Conservation (phyloP, 2,113 vertebrate species). For the Muntiacus reevesi region DNA sequence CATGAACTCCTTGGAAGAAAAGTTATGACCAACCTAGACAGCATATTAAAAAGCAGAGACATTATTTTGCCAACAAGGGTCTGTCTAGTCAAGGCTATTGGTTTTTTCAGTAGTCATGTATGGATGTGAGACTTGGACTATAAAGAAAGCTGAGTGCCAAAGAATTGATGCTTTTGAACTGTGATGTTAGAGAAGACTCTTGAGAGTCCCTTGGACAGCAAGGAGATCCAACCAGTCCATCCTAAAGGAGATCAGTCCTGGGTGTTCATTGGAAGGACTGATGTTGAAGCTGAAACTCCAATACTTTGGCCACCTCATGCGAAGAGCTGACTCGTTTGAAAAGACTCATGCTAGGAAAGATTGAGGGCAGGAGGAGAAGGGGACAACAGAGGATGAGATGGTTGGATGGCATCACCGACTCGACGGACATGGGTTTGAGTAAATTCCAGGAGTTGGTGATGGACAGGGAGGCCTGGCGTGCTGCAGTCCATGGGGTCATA, state of each 20-base stretch:
- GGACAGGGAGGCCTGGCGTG: neutral
- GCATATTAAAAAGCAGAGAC: neutral
- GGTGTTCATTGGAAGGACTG: neutral
- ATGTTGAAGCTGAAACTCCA: neutral
- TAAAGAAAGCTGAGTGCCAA: neutral
- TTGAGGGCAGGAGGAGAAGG: neutral
- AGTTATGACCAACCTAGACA: neutral
- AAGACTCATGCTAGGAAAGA: neutral
- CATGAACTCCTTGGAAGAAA: neutral
- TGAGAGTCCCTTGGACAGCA: neutral
- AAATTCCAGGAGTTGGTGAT: neutral
- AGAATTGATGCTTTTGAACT: neutral
- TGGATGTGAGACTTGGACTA: neutral
- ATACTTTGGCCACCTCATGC: neutral
- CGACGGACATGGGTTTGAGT: neutral
- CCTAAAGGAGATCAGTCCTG: neutral
- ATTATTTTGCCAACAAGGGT: neutral
- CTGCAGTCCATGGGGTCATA: neutral
- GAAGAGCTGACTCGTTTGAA: neutral
- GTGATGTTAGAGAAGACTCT: neutral
- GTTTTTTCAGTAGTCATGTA: neutral
- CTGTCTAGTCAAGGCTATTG: neutral
- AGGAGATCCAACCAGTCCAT: neutral
- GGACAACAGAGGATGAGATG: neutral
- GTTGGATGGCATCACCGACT: neutral